These are phyloP conservation scores for Cygnus buccinator DNA, from an alignment of 2,113 vertebrate genomes.

Conservation along the genomic window DNA sequence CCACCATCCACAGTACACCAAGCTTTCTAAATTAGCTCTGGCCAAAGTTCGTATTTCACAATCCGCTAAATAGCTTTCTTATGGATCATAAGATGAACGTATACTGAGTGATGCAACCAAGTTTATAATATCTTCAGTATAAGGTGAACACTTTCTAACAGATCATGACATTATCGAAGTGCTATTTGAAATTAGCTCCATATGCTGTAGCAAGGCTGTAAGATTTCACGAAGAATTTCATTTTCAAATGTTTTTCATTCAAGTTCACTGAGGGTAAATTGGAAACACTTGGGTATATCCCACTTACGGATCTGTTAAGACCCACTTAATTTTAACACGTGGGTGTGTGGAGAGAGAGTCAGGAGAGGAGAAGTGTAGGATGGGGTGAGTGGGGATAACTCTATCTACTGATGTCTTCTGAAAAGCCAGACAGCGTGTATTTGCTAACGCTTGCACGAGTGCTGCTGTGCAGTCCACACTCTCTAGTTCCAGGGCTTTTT, in stretches of 20 bases:
- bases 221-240: slow-evolving; percentile 56
- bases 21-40: slow-evolving; percentile 53
- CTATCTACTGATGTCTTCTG: neutral
- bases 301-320: slow-evolving; percentile 46
- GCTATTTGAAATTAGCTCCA: slow-evolving; percentile 69
- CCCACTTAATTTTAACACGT: slow-evolving; percentile 41
- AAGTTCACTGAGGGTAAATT: slow-evolving; percentile 57
- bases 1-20: neutral
- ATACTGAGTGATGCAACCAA: slow-evolving; percentile 37
- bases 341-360: neutral
- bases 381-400: slow-evolving; percentile 15
- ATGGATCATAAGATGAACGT: slow-evolving; percentile 52
- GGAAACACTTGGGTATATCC: slow-evolving; percentile 61
- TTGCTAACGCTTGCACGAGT: neutral
- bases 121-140: slow-evolving; percentile 35
- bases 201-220: slow-evolving; percentile 45
- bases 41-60: slow-evolving; percentile 59
- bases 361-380: neutral
- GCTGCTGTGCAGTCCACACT: neutral
- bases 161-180: slow-evolving; percentile 71
- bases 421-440: neutral
- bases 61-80: slow-evolving; percentile 58
- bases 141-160: slow-evolving; percentile 63
- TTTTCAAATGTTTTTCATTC: slow-evolving; percentile 64
- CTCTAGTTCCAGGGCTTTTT: neutral